Percentiles rank a stretch among this genome's conserved stretches.
Conservation (phyloP, 2,113 vertebrate genomes). For the Clinocottus analis region DNA sequence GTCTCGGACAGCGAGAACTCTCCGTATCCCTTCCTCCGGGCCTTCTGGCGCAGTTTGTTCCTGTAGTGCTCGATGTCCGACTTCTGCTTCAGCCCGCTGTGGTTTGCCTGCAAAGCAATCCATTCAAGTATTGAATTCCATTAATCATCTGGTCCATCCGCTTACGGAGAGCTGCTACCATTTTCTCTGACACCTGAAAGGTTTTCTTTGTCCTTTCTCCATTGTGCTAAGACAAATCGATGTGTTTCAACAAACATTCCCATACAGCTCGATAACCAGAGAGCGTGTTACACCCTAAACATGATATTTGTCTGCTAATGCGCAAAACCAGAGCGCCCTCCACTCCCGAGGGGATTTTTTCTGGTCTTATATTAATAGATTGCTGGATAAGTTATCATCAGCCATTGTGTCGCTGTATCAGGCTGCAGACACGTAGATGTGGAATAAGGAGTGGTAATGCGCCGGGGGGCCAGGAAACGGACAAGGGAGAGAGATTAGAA, state of each 20-base stretch:
- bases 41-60: slow-evolving; percentile 97
- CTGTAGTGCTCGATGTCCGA: slow-evolving; percentile 98
- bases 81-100: slow-evolving; percentile 93
- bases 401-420: neutral
- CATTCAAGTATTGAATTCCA: neutral
- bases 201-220: neutral
- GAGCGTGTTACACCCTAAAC: neutral
- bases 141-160: neutral
- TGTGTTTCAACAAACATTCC: slow-evolving; percentile 4
- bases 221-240: neutral
- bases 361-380: slow-evolving; percentile 10
- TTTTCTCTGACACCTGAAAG: neutral
- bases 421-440: slow-evolving; percentile 10
- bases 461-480: slow-evolving; percentile 2
- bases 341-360: neutral
- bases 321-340: neutral
- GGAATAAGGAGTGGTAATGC: slow-evolving; percentile 14
- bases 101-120: slow-evolving; percentile 85
- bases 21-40: slow-evolving; percentile 94
- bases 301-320: slow-evolving; percentile 26
- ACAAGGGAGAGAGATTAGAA: neutral
- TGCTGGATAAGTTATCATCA: slow-evolving; percentile 25
- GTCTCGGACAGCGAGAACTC: slow-evolving; percentile 89
- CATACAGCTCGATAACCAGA: neutral
- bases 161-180: neutral